Base-by-base conservation (phyloP, 2,888 invertebrate species). In the Aproaerema taeniolella region DNA sequence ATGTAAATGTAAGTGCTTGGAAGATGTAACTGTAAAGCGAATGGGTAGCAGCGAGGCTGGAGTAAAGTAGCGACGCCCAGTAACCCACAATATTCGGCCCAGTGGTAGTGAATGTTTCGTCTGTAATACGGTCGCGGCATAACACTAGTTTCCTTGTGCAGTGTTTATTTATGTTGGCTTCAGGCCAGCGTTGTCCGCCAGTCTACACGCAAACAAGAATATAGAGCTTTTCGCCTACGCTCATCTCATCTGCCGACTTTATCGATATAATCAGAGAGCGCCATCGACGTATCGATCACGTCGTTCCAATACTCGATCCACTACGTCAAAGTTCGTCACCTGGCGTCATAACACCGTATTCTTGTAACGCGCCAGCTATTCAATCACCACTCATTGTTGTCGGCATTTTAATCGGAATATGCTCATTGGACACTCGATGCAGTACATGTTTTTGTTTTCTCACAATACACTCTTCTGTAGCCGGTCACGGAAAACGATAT, bases 121-220 rank as follows among this genome's bases (percentile, higher is more conserved):
- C 81, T 83, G 78, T 80, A 82, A 74, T 76, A 81, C 83, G 82
- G 82, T 74, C 83, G 85, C 83, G 85, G 85, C 82, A 78, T 79
- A 83, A 83, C 83, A 83, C 82, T 82, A 85, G 83, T 83, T 86
- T 81, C 85, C 85, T 81, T 83, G 83, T 83, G 82, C 82, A 80
- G 78, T 82, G 83, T 85, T 85, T 86, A 80, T 81, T 86, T 85
- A 78, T 74, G 58, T 85, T 86, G 85, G 85, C 82, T 39, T 43
- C 44, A 50, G 46, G 85, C 85, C 85, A 86, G 70, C 72, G 75
- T 72, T 80, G 78, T 79, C 76, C 80, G 80, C 66, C 71, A 75
- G 73, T 71, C 75, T 76, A 67, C 68, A 61, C 59, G 72, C 69
- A 70, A 78, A 76, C 75, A 68, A 67, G 72, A 73, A 66, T 69